phyloP scores from a whole-genome alignment of 2,113 vertebrate genomes.

The Meleagris gallopavo region DNA sequence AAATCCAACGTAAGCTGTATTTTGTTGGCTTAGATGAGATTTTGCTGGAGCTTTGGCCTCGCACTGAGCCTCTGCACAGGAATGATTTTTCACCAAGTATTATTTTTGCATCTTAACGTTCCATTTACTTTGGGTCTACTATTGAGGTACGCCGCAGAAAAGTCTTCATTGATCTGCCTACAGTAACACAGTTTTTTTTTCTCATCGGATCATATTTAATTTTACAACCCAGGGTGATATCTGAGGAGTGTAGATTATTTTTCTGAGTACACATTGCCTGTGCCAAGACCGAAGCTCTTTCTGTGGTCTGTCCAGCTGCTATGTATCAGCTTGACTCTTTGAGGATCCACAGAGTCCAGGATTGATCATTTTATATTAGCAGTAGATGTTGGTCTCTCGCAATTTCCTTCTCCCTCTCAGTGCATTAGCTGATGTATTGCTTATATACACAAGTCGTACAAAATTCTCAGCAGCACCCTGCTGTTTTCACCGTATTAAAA shows the following conservation, averaged over 20 bases:
- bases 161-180: constrained; percentile 19
- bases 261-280: neutral
- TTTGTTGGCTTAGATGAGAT: constrained; percentile 59
- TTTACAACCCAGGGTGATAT: constrained; percentile 1
- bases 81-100: constrained; percentile 45
- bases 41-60: constrained; percentile 29
- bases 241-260: neutral
- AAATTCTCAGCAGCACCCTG: constrained; percentile 9
- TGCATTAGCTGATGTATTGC: neutral
- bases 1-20: constrained; percentile 50
- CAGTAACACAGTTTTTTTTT: constrained; percentile 20
- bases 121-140: constrained; percentile 38
- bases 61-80: neutral
- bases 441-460: neutral
- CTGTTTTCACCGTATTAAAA: constrained; percentile 41
- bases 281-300: constrained; percentile 12
- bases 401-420: constrained; percentile 18
- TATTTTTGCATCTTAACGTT: constrained; percentile 55
- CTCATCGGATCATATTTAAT: neutral
- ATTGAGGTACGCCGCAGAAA: constrained; percentile 17
- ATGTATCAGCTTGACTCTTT: neutral
- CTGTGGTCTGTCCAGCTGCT: neutral
- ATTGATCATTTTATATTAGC: neutral
- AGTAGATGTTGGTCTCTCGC: neutral
- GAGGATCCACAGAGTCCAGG: neutral